Evolutionary conservation across 2,888 invertebrate genomes (phyloP).

Genomic region (Hirtodrosophila duncani): DNA sequence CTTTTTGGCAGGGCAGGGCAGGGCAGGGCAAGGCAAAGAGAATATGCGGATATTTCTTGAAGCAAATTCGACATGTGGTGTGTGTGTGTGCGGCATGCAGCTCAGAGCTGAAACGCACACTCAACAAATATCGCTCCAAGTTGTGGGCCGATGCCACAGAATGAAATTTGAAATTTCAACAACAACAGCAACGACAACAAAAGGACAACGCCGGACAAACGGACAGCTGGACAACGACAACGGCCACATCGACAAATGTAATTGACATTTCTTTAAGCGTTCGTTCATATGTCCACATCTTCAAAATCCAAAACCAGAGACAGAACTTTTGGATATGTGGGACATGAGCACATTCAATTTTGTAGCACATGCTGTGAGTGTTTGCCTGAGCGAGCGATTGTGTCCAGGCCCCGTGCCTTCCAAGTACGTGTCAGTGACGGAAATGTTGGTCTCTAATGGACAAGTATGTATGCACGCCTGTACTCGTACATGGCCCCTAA

Average conservation of each 20-base stretch:
- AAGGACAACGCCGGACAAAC: background rate
- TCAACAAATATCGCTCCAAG: slow-evolving; percentile 32
- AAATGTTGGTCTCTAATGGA: slow-evolving; percentile 12
- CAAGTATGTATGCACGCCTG: too few relatives aligned
- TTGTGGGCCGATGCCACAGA: slow-evolving; percentile 20
- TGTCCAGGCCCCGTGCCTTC: too few relatives aligned
- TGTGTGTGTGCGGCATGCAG: slow-evolving; percentile 14
- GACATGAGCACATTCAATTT: slow-evolving; percentile 31
- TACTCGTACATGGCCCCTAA: background rate
- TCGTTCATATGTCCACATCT: slow-evolving; percentile 21
- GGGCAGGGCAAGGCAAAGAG: background rate
- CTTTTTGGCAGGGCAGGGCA: slow-evolving; percentile 26
- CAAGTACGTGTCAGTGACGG: slow-evolving; percentile 25
- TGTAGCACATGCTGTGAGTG: slow-evolving; percentile 39
- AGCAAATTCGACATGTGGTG: slow-evolving; percentile 35
- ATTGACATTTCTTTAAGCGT: slow-evolving; percentile 65
- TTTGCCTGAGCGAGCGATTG: slow-evolving; percentile 22
- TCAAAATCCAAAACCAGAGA: slow-evolving; percentile 37
- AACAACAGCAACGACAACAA: slow-evolving; percentile 20
- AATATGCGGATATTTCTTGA: slow-evolving; percentile 21
- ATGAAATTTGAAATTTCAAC: slow-evolving; percentile 55
- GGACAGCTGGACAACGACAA: slow-evolving; percentile 18
- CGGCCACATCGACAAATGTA: slow-evolving; percentile 64
- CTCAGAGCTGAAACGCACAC: slow-evolving; percentile 15
- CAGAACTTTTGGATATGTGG: slow-evolving; percentile 31